These are phyloP conservation scores for Bubo blakistoni DNA, from an alignment of 2,113 vertebrate species.

Conservation along the genomic window DNA sequence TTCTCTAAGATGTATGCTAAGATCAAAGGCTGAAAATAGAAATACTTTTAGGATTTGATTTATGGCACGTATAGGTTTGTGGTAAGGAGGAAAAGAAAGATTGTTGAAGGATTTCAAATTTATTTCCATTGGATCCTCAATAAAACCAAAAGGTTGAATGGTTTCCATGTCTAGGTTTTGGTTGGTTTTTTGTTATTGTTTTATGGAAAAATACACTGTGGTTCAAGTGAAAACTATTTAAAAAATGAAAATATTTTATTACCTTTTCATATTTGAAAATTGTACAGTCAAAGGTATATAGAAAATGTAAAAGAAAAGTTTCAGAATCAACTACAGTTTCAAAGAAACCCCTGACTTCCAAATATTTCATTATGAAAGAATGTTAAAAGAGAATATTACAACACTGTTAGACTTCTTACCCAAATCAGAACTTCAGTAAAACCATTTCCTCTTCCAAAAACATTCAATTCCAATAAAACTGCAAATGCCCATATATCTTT, in stretches of 20 bases:
- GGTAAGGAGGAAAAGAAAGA: neutral
- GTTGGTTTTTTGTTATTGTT: neutral
- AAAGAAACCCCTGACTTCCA: neutral
- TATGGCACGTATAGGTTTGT: neutral
- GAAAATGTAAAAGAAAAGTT: neutral
- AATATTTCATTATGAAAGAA: neutral
- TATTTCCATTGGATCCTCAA: neutral
- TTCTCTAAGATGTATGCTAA: neutral
- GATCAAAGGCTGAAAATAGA: slow-evolving; percentile 5
- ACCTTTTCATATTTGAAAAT: neutral
- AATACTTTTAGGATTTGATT: neutral
- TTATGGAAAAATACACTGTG: neutral
- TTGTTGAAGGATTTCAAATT: neutral
- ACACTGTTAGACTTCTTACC: neutral
- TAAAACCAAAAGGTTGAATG: neutral
- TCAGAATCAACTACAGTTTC: neutral
- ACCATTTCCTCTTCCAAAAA: neutral
- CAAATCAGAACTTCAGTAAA: neutral
- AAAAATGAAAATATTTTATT: neutral
- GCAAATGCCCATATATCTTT: neutral
- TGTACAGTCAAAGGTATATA: neutral
- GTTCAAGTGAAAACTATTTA: neutral
- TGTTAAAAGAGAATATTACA: neutral
- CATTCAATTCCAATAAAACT: neutral
- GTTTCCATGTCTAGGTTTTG: neutral